Evolutionary conservation across 2,888 invertebrate genomes (phyloP).

Genomic region (Osmoderma eremita): DNA sequence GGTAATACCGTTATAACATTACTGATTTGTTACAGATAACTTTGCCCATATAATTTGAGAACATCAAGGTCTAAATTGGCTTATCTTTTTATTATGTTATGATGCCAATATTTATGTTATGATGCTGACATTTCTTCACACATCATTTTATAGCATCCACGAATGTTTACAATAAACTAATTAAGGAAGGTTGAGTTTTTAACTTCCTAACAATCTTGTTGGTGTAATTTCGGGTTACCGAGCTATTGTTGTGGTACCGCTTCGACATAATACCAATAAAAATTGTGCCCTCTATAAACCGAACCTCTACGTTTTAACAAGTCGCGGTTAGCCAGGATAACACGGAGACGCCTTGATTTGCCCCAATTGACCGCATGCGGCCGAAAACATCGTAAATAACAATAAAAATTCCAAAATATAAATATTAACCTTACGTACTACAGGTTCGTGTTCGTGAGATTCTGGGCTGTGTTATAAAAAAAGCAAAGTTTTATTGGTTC

Average conservation of each 20-base stretch:
- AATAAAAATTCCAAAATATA: conserved; percentile 36
- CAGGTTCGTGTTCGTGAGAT: not conserved
- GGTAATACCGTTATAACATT: no score
- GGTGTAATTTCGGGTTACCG: not conserved
- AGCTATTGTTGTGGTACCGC: conserved; percentile 11
- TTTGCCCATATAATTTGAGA: no score
- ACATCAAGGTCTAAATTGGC: no score
- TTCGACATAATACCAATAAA: conserved; percentile 19
- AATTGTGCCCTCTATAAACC: conserved; percentile 14
- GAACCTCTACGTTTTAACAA: not conserved
- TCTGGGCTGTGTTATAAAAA: conserved; percentile 24
- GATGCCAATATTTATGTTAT: no score
- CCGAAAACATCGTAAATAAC: conserved; percentile 38
- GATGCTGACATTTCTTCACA: no score
- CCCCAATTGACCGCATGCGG: conserved; percentile 35
- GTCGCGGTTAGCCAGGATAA: not conserved
- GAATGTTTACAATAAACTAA: not conserved
- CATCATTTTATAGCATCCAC: not conserved
- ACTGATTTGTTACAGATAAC: no score
- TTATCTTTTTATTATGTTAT: no score
- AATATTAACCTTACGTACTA: conserved; percentile 21
- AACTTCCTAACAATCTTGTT: not conserved
- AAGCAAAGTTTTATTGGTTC: conserved; percentile 19
- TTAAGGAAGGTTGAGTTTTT: conserved; percentile 11
- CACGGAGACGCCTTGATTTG: conserved; percentile 5